These are phyloP conservation scores for Hippocampus abdominalis DNA, from an alignment of 2,113 vertebrate species.

Conservation along the genomic window DNA sequence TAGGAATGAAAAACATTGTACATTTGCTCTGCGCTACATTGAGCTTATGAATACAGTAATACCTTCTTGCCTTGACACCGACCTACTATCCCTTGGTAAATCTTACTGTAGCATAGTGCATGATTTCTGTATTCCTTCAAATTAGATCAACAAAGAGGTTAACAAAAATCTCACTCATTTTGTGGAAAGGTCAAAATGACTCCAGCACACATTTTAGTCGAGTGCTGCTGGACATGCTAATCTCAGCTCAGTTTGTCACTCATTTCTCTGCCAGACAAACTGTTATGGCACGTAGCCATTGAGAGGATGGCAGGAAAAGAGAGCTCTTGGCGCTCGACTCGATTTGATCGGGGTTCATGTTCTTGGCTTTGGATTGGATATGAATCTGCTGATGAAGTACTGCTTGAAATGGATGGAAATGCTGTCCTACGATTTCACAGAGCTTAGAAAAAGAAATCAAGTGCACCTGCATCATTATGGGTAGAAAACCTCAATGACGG, in stretches of 20 bases:
- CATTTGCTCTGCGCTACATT: constrained; percentile 31
- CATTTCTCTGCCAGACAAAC: constrained; percentile 28
- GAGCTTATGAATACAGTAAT: constrained; percentile 9
- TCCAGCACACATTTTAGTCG: constrained; percentile 37
- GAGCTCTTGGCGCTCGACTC: constrained; percentile 13
- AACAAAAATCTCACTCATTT: constrained; percentile 13
- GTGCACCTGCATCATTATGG: not conserved
- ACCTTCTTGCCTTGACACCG: not conserved
- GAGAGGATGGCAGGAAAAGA: constrained; percentile 13
- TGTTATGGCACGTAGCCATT: constrained; percentile 25
- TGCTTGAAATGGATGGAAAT: not conserved
- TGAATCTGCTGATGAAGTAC: not conserved
- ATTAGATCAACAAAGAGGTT: constrained; percentile 4
- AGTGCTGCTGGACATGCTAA: constrained; percentile 41
- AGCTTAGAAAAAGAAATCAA: not conserved
- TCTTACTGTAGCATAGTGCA: not conserved
- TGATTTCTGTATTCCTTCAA: not conserved
- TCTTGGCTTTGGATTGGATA: not conserved
- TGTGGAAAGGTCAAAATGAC: constrained; percentile 36
- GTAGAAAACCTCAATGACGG: not conserved
- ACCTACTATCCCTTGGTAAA: not conserved
- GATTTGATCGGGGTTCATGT: constrained; percentile 6
- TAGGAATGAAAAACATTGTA: constrained; percentile 8
- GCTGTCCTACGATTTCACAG: not conserved
- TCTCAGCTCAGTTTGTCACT: constrained; percentile 46